Evolutionary conservation across 2,797 vertebrate genomes (phyloP).

Genomic region (Hydrolagus colliei): DNA sequence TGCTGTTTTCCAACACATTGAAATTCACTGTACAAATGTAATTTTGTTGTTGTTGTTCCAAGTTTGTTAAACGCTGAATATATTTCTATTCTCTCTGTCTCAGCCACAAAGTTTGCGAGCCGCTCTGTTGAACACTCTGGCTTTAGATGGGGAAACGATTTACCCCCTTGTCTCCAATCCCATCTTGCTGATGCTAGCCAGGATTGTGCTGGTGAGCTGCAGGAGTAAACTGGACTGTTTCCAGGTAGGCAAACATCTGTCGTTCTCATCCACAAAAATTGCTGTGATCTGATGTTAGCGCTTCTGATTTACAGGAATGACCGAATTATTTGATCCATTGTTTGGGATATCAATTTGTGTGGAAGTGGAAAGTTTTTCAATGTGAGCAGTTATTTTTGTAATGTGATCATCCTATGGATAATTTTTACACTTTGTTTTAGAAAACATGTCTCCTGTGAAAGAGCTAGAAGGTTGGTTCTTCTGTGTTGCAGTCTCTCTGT

Average conservation of each 20-base stretch:
- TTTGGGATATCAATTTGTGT: too few relatives aligned
- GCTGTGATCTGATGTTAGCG: not conserved
- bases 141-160: constrained; percentile 81
- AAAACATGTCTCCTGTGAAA: too few relatives aligned
- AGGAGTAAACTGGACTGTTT: constrained; percentile 63
- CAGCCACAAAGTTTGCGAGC: constrained; percentile 53
- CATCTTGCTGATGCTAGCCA: constrained; percentile 72
- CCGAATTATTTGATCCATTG: not conserved
- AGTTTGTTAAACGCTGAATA: not conserved
- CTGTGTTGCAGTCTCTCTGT: too few relatives aligned
- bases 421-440: too few relatives aligned
- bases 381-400: not conserved
- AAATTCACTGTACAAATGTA: too few relatives aligned
- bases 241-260: constrained; percentile 61
- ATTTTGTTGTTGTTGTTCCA: too few relatives aligned
- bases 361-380: not conserved
- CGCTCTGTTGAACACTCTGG: constrained; percentile 57
- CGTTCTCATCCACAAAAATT: constrained; percentile 36
- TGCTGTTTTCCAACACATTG: too few relatives aligned
- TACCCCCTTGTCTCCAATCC: constrained; percentile 77
- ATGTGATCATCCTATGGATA: too few relatives aligned
- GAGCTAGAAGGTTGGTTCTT: too few relatives aligned
- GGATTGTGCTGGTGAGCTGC: constrained; percentile 67
- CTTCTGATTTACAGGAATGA: not conserved
- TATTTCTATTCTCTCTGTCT: constrained; percentile 36